phyloP scores from a whole-genome alignment of 2,888 invertebrate species.

The Xestia rhomboidea region DNA sequence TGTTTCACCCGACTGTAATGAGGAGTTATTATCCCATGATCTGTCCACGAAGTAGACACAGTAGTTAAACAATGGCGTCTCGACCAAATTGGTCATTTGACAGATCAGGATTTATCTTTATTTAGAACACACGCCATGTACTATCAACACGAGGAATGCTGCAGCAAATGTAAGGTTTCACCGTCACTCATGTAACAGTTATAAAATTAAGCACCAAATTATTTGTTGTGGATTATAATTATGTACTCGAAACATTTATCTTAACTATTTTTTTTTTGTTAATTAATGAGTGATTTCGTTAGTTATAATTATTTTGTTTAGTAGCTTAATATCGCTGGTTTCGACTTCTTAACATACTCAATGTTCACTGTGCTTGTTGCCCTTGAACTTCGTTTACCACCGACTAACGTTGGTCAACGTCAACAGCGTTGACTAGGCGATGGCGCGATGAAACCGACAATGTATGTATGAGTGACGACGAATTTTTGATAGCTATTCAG shows the following conservation, averaged over 20 bases:
- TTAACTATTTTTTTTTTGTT: slow-evolving; percentile 16
- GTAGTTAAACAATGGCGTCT: too few relatives aligned
- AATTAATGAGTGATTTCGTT: slow-evolving; percentile 32
- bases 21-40: too few relatives aligned
- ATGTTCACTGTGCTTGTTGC: slow-evolving; percentile 1
- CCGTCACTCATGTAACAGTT: slow-evolving; percentile 49
- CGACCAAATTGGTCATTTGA: too few relatives aligned
- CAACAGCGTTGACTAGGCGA: slow-evolving; percentile 7
- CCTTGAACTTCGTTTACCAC: slow-evolving; percentile 12
- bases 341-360: not conserved
- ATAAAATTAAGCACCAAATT: slow-evolving; percentile 49
- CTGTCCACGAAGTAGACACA: too few relatives aligned
- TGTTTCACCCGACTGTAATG: slow-evolving; percentile 7
- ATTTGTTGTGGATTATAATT: slow-evolving; percentile 28
- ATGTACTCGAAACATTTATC: slow-evolving; percentile 11
- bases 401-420: not conserved
- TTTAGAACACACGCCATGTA: slow-evolving; percentile 45
- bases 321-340: not conserved
- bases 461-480: slow-evolving; percentile 57
- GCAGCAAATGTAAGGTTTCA: slow-evolving; percentile 36
- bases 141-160: slow-evolving; percentile 49
- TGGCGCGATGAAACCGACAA: slow-evolving; percentile 18
- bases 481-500: slow-evolving; percentile 30
- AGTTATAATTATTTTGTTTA: slow-evolving; percentile 4
- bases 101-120: slow-evolving; percentile 26